These are phyloP conservation scores for Sebastolobus altivelis DNA, from an alignment of 2,797 vertebrate genomes.

Conservation along the genomic window DNA sequence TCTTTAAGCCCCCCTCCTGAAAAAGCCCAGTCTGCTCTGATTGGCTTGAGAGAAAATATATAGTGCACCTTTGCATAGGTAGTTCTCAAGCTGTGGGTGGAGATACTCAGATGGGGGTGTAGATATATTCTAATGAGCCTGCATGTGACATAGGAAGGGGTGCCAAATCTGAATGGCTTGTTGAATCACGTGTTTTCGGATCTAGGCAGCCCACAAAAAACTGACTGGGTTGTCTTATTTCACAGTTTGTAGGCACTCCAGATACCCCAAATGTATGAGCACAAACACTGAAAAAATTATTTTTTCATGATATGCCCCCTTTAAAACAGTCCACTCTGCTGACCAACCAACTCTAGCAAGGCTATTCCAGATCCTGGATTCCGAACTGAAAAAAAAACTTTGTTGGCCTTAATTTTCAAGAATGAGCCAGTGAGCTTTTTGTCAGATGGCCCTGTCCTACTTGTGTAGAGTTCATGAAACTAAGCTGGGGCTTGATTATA, in stretches of 20 bases:
- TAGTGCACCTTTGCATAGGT: neutral
- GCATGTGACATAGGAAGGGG: fast-evolving
- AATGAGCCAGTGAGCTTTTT: neutral
- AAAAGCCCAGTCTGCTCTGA: neutral
- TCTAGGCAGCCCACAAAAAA: too few relatives aligned
- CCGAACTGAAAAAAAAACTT: conserved; percentile 2
- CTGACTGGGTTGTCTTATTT: too few relatives aligned
- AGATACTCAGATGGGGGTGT: too few relatives aligned
- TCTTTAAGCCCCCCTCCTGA: too few relatives aligned
- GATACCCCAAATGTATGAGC: too few relatives aligned
- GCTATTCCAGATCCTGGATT: neutral
- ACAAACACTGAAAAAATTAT: too few relatives aligned
- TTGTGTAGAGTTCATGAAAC: conserved; percentile 6
- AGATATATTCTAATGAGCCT: too few relatives aligned
- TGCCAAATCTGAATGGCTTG: fast-evolving
- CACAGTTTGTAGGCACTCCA: too few relatives aligned
- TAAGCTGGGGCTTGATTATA: conserved; percentile 29
- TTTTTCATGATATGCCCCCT: fast-evolving
- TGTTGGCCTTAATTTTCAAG: neutral
- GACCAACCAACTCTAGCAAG: neutral
- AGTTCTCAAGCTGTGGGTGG: neutral
- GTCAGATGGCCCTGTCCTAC: conserved; percentile 2
- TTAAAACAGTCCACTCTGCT: conserved; percentile 9
- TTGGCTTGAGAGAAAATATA: neutral
- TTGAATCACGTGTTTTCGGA: too few relatives aligned